Percentiles rank a stretch among this genome's conserved stretches.
phyloP scores from a whole-genome alignment of 2,113 vertebrate genomes.

The Dipodomys stephensi region DNA sequence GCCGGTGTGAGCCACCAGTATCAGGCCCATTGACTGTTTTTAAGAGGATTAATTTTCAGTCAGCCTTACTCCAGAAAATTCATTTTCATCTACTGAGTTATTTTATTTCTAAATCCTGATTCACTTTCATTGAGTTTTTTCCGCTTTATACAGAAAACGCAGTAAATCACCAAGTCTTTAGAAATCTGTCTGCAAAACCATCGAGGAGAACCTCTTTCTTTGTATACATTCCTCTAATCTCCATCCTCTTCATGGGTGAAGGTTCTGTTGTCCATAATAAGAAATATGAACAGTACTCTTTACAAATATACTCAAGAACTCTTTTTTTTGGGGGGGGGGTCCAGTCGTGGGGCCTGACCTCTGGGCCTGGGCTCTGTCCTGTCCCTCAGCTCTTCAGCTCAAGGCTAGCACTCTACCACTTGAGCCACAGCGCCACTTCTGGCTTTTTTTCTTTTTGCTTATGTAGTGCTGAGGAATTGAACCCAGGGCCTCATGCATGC shows the following conservation, averaged over 20 bases:
- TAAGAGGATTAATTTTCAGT: background rate
- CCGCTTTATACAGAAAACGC: background rate
- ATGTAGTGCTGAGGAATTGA: too few relatives aligned
- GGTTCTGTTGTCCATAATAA: background rate
- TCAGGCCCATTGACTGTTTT: background rate
- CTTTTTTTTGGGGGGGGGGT: background rate
- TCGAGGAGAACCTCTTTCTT: background rate
- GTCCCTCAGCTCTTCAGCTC: too few relatives aligned
- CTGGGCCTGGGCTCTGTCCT: too few relatives aligned
- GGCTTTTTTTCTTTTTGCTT: too few relatives aligned
- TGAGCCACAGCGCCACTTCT: too few relatives aligned
- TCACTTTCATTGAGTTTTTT: background rate
- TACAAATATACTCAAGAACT: background rate
- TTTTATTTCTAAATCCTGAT: background rate
- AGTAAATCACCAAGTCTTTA: background rate
- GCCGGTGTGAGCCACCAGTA: too few relatives aligned
- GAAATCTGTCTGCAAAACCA: conserved; percentile 5
- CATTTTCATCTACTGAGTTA: background rate
- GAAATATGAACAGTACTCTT: background rate
- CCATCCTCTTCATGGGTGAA: background rate
- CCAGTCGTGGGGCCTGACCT: too few relatives aligned
- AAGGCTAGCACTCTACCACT: too few relatives aligned
- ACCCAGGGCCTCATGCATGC: too few relatives aligned
- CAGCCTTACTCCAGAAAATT: background rate
- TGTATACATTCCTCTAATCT: background rate